phyloP scores from a whole-genome alignment of 2,888 invertebrate genomes.

The Physocephala rufipes region DNA sequence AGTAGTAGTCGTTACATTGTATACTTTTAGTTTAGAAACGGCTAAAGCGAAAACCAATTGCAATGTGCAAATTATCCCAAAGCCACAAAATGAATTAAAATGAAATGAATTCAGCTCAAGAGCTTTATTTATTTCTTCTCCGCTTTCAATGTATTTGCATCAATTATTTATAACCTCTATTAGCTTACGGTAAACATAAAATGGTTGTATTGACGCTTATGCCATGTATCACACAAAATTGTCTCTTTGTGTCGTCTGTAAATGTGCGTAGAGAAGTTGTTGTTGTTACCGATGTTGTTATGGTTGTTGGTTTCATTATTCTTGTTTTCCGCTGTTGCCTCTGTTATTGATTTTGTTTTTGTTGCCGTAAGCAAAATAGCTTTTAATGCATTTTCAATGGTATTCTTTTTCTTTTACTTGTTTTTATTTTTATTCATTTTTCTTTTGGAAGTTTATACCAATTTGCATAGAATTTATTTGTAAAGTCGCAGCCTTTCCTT shows the following conservation, averaged over 20 bases:
- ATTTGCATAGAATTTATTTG: not conserved
- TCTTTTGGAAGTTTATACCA: no score
- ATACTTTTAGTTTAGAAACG: not conserved
- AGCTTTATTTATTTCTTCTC: not conserved
- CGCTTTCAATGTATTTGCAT: not conserved
- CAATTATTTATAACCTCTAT: not conserved
- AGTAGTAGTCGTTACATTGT: not conserved
- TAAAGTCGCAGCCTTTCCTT: not conserved
- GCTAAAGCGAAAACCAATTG: not conserved
- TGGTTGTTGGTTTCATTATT: not conserved
- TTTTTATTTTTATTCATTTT: not conserved
- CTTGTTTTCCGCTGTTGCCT: not conserved
- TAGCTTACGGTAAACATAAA: no score
- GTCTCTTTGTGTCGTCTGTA: not conserved
- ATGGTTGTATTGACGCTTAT: no score
- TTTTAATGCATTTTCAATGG: constrained; percentile 30
- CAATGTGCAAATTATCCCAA: not conserved
- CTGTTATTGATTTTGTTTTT: not conserved
- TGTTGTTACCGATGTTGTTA: constrained; percentile 2
- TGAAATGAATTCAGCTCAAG: constrained; percentile 10
- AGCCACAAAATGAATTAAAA: not conserved
- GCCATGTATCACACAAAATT: no score
- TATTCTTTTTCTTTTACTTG: not conserved
- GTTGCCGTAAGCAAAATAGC: not conserved
- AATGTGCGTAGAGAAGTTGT: not conserved